A percentile compares a stretch with the other conserved stretches of the same genome.
phyloP scores from a whole-genome alignment of 2,797 vertebrate genomes.

The Amphiprion clarkii region DNA sequence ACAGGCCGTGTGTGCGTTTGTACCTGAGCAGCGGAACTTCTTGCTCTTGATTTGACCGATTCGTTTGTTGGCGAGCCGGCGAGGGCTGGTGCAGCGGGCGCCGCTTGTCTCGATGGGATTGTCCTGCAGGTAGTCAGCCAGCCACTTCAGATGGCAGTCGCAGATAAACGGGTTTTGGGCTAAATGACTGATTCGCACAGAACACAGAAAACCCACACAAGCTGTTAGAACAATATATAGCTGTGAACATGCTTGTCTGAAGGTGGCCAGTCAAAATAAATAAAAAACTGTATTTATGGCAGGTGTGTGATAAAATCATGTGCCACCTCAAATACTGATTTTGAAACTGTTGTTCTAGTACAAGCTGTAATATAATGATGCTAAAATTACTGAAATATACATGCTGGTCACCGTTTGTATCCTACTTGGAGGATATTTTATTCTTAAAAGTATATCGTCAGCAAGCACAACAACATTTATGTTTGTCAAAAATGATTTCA shows the following conservation, averaged over 20 bases:
- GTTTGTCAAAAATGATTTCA: no score
- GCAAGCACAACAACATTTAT: no score
- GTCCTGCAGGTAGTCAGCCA: constrained; percentile 97
- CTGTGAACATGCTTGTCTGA: not conserved
- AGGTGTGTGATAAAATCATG: no score
- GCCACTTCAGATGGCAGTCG: constrained; percentile 99
- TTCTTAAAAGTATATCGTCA: no score
- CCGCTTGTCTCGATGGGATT: constrained; percentile 99
- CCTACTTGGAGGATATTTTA: no score
- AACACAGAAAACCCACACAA: constrained; percentile 19
- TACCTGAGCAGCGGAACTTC: constrained; percentile 99
- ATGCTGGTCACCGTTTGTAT: no score
- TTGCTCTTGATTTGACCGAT: constrained; percentile 99
- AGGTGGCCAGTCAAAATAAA: no score
- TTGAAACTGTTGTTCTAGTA: no score
- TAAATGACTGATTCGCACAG: constrained; percentile 83
- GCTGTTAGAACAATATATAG: constrained; percentile 11
- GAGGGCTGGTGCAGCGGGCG: constrained; percentile 97
- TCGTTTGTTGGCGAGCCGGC: constrained; percentile 96
- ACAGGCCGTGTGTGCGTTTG: constrained; percentile 84
- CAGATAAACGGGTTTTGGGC: constrained; percentile 99
- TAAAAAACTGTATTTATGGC: not conserved
- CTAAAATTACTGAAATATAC: not conserved
- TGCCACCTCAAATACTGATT: no score
- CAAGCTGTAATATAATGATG: not conserved